Evolutionary conservation across 2,113 vertebrate genomes (phyloP).

Genomic region (Spea bombifrons): DNA sequence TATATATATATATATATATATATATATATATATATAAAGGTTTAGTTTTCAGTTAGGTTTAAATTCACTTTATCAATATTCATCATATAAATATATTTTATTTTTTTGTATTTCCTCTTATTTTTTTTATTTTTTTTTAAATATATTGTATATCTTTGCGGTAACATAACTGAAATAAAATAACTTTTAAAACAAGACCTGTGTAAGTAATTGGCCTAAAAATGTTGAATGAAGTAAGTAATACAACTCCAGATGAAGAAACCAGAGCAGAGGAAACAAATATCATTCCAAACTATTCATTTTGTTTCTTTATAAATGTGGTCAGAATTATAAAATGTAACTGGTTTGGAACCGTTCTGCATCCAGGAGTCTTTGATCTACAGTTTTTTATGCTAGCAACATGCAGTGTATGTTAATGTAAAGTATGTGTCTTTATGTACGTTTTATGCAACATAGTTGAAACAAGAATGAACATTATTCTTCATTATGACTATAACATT

Average conservation of each 20-base stretch:
- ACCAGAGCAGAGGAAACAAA: neutral
- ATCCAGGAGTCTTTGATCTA: neutral
- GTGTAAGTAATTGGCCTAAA: neutral
- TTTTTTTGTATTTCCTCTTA: too few species aligned
- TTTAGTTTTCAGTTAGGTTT: too few species aligned
- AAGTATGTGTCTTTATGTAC: neutral
- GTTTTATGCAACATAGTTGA: neutral
- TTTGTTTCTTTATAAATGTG: neutral
- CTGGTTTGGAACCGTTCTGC: slow-evolving; percentile 4
- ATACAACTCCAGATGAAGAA: neutral
- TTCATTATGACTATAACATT: neutral
- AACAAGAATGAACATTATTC: neutral
- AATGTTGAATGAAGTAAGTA: neutral
- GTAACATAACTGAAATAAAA: neutral
- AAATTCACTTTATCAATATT: too few species aligned
- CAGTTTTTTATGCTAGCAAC: neutral
- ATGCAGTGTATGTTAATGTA: neutral
- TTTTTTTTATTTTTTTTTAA: too few species aligned
- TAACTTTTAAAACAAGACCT: neutral
- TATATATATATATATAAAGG: too few species aligned
- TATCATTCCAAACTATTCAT: neutral
- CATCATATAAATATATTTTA: too few species aligned
- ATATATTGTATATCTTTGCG: neutral
- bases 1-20: too few species aligned
- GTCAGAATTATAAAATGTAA: neutral